These are phyloP conservation scores for Spicauda simplicius DNA, from an alignment of 2,888 invertebrate species.

Conservation along the genomic window DNA sequence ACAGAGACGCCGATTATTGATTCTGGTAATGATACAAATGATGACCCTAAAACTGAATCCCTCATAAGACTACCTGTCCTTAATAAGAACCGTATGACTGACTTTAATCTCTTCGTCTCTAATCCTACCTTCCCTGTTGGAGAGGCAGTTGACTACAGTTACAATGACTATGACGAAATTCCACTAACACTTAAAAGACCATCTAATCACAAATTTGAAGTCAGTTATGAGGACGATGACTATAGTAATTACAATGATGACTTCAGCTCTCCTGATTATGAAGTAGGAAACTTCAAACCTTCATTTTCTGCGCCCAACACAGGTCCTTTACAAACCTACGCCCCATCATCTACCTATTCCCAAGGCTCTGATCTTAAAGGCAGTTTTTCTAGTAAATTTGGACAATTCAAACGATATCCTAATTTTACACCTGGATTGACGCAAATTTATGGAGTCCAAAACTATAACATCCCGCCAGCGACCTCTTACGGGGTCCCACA, in stretches of 20 bases:
- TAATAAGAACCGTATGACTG: constrained; percentile 44
- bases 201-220: constrained; percentile 49
- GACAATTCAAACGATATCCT: constrained; percentile 47
- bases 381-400: constrained; percentile 51
- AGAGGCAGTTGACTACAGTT: constrained; percentile 51
- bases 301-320: not conserved
- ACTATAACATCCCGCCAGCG: constrained; percentile 40
- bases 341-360: constrained; percentile 47
- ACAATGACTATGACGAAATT: constrained; percentile 49
- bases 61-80: constrained; percentile 50
- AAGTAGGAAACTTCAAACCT: constrained; percentile 48
- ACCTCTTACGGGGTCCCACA: constrained; percentile 52
- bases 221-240: constrained; percentile 52
- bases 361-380: constrained; percentile 48
- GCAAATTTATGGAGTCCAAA: constrained; percentile 39
- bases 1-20: constrained; percentile 35
- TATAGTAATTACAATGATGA: constrained; percentile 53
- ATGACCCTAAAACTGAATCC: constrained; percentile 52
- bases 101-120: constrained; percentile 52
- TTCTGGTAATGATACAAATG: constrained; percentile 38
- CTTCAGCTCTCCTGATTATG: constrained; percentile 47
- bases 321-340: constrained; percentile 44
- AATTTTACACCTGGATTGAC: constrained; percentile 28
- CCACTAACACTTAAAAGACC: constrained; percentile 41
- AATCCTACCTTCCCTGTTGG: constrained; percentile 55